Base-by-base conservation (phyloP, 2,888 invertebrate species). In the Harmothoe impar region DNA sequence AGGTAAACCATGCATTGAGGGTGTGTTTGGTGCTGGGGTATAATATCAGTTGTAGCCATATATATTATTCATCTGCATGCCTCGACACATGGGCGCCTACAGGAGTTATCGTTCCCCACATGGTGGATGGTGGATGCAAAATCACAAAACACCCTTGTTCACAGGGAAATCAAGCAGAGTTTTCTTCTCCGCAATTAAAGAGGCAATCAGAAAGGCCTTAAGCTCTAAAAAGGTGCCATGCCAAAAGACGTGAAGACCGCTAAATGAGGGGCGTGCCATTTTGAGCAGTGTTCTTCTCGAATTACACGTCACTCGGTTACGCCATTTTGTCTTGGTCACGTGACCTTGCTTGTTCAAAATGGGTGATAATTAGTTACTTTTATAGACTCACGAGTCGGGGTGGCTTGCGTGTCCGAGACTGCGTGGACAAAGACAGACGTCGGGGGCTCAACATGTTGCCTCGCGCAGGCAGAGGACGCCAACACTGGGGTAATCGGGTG, bases 401-500 rank as follows among this genome's bases (percentile, higher is more conserved):
- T 52, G 54, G 29, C 54, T 23, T 86, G 86, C 54, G 86, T 56
- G 86, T 54, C 54, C 86, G 54, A 54, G 31, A 0, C 25, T 31
- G n/a, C 0, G 81, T 12, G 86, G 54, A 86, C 86, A 86, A 86
- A 86, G 86, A 5, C 10, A 15, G 29, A 52, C 86, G 86, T 54
- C 86, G 25, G 29, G 25, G 12, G 25, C 86, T 54, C 86, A 52
- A 54, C 86, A 56, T 86, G 86, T 54, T 86, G 86, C 86, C 84
- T 84, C 84, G 84, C 43, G n/a, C 23, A 43, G 84, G 84, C 84
- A 84, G 35, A 43, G 33, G 84, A 84, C 86, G 35, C 20, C 12
- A 52, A 52, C 25, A 56, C 86, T 15, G 86, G 84, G 86, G 56
- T 86, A 86, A 86, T 86, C 86, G 33, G 86, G 86, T 56, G 56